Base-by-base conservation (phyloP, 2,797 vertebrate genomes). In the Danio choprae region DNA sequence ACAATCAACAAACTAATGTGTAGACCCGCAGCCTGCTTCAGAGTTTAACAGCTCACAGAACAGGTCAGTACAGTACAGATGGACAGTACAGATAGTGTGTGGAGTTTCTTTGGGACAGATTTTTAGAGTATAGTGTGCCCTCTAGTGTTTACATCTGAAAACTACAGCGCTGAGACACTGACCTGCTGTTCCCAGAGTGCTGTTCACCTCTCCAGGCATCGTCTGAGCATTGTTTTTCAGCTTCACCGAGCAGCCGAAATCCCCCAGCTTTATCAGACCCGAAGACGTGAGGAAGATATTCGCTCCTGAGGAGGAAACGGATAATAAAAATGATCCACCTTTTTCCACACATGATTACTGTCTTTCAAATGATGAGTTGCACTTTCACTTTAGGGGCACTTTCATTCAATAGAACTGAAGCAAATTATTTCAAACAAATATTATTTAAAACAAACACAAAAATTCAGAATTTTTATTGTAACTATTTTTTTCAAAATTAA, bases 141-240 rank as follows among this genome's bases (percentile, higher is more conserved):
- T 58, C 77, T 75, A 46, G 50, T 69, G 69, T 77, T 64, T 40
- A 16, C 67, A 60, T 8, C 4, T 10, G n/a, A 62, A 3, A 29
- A 4, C 0, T 41, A 71, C 9, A 76, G n/a, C 73, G 6, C 16
- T 2, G 11, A 55, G 13, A 20, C 15, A 7, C 87, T 91, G 85
- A 99, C 98, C 98, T 92, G 98, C 98, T 51, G 98, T 99, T 72
- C 98, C 98, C 85, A 99, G 89, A 0, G 98, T 99, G 91, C 98
- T 99, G 91, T 99, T 98, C 86, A 99, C 97, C 89, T 99, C 98
- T 6, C 98, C 98, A 0, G 98, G 98, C 98, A 99, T 99, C 20
- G 98, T 99, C 86, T 99, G 98, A 1, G 97, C 96, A 36, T 98
- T 99, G 91, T 99, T 99, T 83, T 98, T 98, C 67, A 99, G 91